phyloP scores from a whole-genome alignment of 2,113 vertebrate genomes.

The Python bivittatus region DNA sequence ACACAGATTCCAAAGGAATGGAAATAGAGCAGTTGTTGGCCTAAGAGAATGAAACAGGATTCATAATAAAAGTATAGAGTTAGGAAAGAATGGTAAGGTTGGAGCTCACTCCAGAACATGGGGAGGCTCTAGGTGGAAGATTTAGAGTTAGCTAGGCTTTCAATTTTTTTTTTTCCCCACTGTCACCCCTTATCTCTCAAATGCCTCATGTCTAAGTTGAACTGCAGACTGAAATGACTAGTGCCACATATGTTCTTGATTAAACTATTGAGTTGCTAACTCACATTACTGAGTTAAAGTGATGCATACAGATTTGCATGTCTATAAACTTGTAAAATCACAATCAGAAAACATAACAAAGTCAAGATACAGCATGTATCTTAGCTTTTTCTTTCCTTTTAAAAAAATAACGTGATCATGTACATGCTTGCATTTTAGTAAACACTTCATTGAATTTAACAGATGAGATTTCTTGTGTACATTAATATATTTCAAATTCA shows the following conservation, averaged over 20 bases:
- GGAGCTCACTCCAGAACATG: background rate
- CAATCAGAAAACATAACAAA: background rate
- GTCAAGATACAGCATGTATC: background rate
- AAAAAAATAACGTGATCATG: background rate
- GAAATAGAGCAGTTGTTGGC: background rate
- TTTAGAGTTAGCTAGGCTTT: background rate
- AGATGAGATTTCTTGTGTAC: background rate
- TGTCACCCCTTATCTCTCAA: background rate
- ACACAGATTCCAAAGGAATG: background rate
- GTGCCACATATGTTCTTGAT: background rate
- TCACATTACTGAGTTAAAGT: background rate
- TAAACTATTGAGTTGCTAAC: background rate
- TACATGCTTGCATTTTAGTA: background rate
- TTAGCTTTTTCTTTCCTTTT: background rate
- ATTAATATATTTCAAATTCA: background rate
- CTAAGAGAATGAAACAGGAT: background rate
- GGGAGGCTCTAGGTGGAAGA: background rate
- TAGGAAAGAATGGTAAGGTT: background rate
- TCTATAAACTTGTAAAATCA: background rate
- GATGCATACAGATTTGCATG: background rate
- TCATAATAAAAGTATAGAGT: background rate
- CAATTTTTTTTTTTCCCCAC: background rate
- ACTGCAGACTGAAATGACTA: background rate
- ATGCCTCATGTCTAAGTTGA: background rate
- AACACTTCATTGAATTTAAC: background rate